Base-by-base conservation (phyloP, 1,140 invertebrate genomes). In the Leptopilina boulardi region DNA sequence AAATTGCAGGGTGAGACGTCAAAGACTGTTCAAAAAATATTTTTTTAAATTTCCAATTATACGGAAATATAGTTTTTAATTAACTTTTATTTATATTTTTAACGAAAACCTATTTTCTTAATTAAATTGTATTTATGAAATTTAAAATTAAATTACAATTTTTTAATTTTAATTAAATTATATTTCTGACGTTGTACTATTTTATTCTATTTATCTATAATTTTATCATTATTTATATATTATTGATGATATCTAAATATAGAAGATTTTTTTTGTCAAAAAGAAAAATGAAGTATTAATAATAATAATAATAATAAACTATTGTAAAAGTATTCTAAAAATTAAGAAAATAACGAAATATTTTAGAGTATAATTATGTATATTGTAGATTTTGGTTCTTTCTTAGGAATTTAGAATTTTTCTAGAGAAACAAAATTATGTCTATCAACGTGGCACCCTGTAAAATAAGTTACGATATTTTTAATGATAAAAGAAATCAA, bases 401-500 rank as follows among this genome's bases (percentile, higher is more conserved):
- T 59, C 21, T 11, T 8, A 54, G 0, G 21, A 59, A 23, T 23
- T 59, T 23, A 23, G 21, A 59, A 23, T 15, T 19, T 23, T 10
- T 44, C 42, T 9, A 42, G 41, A 2, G 42, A 3, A 44, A 13
- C 18, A n/a, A 51, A 51, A 51, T 18, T 10, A 15, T 15, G 47
- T 51, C 47, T 51, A 51, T 51, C 30, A 66, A 66, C 59, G 59
- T 66, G 13, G 5, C 59, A 34, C 59, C 59, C 59, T 66, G 59
- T 66, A 66, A 30, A 1, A 34, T 1, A 66, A 66, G 21, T 15
- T 30, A 66, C 59, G 59, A 66, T 66, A 66, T 66, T 30, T 66
- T 66, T 66, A 66, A 66, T n/a, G 59, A 66, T 30, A 30, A 66
- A 66, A 15, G 13, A 66, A 66, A 66, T 66, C 59, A 59, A 59